A percentile compares a stretch with the other conserved stretches of the same genome.
phyloP scores from a whole-genome alignment of 2,113 vertebrate species.

The Pteronura brasiliensis region DNA sequence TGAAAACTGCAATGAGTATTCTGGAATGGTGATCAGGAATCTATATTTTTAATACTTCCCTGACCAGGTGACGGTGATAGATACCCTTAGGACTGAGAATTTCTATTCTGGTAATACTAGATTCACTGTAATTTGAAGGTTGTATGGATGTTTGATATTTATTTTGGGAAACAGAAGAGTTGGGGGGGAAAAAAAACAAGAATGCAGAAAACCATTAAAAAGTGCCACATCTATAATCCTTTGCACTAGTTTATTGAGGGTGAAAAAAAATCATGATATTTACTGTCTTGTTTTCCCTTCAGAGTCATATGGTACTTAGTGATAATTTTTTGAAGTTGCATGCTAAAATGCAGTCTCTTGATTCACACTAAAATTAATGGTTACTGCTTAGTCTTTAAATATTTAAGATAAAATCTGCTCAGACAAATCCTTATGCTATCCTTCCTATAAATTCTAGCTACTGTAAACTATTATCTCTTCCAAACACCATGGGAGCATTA shows the following conservation, averaged over 20 bases:
- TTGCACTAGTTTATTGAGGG: not conserved
- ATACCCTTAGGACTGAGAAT: not conserved
- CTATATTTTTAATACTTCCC: not conserved
- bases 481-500: not conserved
- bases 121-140: not conserved
- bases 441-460: constrained; percentile 49
- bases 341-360: constrained; percentile 61
- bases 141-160: not conserved
- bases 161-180: not conserved
- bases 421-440: constrained; percentile 46
- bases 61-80: not conserved
- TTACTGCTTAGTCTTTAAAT: constrained; percentile 72
- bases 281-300: constrained; percentile 47
- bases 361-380: constrained; percentile 71
- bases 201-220: not conserved
- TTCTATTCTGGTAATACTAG: not conserved
- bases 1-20: not conserved
- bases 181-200: not conserved
- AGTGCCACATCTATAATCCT: not conserved
- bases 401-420: constrained; percentile 75
- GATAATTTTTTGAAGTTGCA: constrained; percentile 58
- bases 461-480: constrained; percentile 30
- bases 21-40: not conserved
- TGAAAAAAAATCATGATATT: not conserved
- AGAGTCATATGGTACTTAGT: not conserved